Percentiles rank a stretch among this genome's conserved stretches.
phyloP scores from a whole-genome alignment of 2,113 vertebrate genomes.

The Gymnorhina tibicen region DNA sequence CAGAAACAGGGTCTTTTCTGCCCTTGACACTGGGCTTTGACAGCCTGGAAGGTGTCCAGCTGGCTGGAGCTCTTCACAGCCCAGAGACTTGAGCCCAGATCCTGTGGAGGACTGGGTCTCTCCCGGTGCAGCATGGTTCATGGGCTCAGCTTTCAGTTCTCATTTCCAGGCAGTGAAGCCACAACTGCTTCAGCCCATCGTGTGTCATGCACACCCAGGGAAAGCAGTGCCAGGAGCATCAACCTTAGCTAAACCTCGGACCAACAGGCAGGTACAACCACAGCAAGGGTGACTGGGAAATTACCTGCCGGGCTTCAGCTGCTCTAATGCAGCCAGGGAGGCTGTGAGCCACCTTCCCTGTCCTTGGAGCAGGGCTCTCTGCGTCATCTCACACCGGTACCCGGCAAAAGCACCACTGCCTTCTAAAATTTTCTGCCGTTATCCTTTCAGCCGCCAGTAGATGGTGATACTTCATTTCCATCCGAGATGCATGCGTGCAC shows the following conservation, averaged over 20 bases:
- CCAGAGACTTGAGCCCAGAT: neutral
- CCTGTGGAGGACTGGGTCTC: neutral
- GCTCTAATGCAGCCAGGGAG: neutral
- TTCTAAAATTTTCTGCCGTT: neutral
- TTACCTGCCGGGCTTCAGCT: neutral
- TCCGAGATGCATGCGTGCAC: neutral
- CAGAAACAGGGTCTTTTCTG: neutral
- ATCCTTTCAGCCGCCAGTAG: constrained; percentile 31
- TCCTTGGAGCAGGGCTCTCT: neutral
- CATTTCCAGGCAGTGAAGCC: neutral
- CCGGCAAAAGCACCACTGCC: neutral
- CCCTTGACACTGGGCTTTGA: neutral
- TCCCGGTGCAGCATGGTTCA: fast-evolving
- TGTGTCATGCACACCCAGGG: neutral
- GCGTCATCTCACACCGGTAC: neutral
- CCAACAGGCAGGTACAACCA: neutral
- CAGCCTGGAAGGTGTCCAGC: neutral
- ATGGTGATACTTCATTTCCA: constrained; percentile 26
- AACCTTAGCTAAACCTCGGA: neutral
- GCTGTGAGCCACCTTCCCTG: neutral
- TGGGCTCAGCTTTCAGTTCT: neutral
- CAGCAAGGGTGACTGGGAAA: neutral
- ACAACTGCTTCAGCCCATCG: neutral
- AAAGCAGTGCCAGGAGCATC: neutral
- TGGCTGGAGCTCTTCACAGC: neutral